A percentile compares a stretch with the other conserved stretches of the same genome.
Evolutionary conservation across 2,888 invertebrate genomes (phyloP).

Genomic region (Mimas tiliae): DNA sequence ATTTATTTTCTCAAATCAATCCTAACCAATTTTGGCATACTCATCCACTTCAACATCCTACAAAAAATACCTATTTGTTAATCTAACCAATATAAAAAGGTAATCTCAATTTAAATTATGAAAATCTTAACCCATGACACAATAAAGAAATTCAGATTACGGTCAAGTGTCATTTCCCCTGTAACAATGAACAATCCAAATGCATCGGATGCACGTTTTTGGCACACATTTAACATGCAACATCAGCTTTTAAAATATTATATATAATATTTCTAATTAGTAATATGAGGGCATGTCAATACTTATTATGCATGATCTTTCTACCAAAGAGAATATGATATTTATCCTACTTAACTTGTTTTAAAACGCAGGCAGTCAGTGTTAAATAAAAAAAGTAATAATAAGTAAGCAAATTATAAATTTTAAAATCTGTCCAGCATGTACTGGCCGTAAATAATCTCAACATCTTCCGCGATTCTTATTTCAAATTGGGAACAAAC

Average conservation of each 20-base stretch:
- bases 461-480: constrained; percentile 6
- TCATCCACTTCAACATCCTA: too few relatives aligned
- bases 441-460: neutral
- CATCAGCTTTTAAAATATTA: neutral
- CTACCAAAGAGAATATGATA: neutral
- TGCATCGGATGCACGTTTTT: neutral
- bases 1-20: too few relatives aligned
- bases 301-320: neutral
- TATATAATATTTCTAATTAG: neutral
- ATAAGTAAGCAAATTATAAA: neutral
- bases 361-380: too few relatives aligned
- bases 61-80: too few relatives aligned
- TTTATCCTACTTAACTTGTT: too few relatives aligned
- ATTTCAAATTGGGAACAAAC: constrained; percentile 6
- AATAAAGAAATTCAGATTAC: neutral
- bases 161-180: constrained; percentile 14
- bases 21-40: too few relatives aligned
- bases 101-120: too few relatives aligned
- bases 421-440: neutral
- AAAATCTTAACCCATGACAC: neutral
- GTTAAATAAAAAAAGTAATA: too few relatives aligned
- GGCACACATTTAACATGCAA: neutral
- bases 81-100: too few relatives aligned
- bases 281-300: neutral
- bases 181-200: constrained; percentile 13